Conservation (phyloP, 2,113 vertebrate species). For the Corynorhinus townsendii region DNA sequence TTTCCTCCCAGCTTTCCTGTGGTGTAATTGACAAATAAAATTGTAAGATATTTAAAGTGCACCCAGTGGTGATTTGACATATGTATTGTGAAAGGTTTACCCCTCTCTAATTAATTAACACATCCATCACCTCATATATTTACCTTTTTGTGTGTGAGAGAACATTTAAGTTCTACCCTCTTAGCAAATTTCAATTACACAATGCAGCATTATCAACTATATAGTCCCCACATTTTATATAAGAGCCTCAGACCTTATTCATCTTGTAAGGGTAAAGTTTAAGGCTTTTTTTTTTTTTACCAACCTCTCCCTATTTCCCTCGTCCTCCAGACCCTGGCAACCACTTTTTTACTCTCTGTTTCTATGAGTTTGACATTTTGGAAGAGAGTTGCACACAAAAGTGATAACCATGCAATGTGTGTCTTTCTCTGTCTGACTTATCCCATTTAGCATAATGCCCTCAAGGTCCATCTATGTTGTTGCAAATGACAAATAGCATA, state of each 20-base stretch:
- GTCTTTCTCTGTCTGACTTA: not conserved
- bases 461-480: not conserved
- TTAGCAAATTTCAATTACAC: not conserved
- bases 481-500: not conserved
- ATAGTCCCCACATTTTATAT: not conserved
- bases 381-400: not conserved
- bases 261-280: not conserved
- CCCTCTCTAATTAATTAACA: not conserved
- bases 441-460: not conserved
- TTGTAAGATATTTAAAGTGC: not conserved
- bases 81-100: not conserved
- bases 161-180: not conserved
- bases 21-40: not conserved
- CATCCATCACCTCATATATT: not conserved
- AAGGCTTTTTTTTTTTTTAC: not conserved
- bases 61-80: not conserved
- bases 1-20: not conserved
- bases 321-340: not conserved
- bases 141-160: not conserved
- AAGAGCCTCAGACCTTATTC: not conserved
- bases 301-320: not conserved
- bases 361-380: not conserved
- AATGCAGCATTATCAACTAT: not conserved
- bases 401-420: not conserved
- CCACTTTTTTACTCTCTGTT: not conserved